These are phyloP conservation scores for Drosophila repletoides DNA, from an alignment of 1,140 invertebrate genomes.

Conservation along the genomic window DNA sequence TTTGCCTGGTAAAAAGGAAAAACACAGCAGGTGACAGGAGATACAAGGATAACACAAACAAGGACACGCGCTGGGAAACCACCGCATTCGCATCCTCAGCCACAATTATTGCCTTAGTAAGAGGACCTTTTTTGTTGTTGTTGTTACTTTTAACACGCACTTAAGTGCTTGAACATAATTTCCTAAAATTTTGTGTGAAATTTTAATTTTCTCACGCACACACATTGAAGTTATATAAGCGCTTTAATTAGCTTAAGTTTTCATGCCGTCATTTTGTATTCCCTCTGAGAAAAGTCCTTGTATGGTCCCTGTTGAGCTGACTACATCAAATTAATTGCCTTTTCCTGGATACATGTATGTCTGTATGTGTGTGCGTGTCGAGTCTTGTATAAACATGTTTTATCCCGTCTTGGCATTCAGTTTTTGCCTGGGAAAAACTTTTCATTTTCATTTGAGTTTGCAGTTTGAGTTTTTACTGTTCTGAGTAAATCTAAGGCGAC, in stretches of 20 bases:
- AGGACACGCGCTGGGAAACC: no score
- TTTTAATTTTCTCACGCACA: slow-evolving; percentile 43
- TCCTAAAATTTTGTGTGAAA: slow-evolving; percentile 35
- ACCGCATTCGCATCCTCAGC: slow-evolving; percentile 9
- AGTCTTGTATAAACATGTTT: slow-evolving; percentile 4
- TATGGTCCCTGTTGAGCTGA: slow-evolving; percentile 42
- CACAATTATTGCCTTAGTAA: neutral
- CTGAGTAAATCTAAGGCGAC: slow-evolving; percentile 8
- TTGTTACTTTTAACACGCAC: slow-evolving; percentile 44
- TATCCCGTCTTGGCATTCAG: slow-evolving; percentile 9
- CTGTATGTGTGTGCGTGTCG: slow-evolving; percentile 17
- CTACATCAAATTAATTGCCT: slow-evolving; percentile 69
- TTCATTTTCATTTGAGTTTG: slow-evolving; percentile 32
- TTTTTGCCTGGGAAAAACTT: slow-evolving; percentile 35
- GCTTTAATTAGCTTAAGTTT: slow-evolving; percentile 71
- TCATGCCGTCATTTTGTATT: slow-evolving; percentile 45
- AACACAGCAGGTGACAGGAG: slow-evolving; percentile 42
- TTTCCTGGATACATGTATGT: no score
- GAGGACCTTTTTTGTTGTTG: neutral
- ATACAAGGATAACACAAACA: slow-evolving; percentile 21
- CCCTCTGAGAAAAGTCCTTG: slow-evolving; percentile 15
- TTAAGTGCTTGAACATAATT: slow-evolving; percentile 40
- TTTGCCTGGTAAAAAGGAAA: slow-evolving; percentile 41
- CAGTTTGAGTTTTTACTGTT: slow-evolving; percentile 18
- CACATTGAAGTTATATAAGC: slow-evolving; percentile 27